Evolutionary conservation across 2,888 invertebrate species (phyloP), one percentile per base, ranked within the genome.

Genomic region (Eubasilissa splendida): DNA sequence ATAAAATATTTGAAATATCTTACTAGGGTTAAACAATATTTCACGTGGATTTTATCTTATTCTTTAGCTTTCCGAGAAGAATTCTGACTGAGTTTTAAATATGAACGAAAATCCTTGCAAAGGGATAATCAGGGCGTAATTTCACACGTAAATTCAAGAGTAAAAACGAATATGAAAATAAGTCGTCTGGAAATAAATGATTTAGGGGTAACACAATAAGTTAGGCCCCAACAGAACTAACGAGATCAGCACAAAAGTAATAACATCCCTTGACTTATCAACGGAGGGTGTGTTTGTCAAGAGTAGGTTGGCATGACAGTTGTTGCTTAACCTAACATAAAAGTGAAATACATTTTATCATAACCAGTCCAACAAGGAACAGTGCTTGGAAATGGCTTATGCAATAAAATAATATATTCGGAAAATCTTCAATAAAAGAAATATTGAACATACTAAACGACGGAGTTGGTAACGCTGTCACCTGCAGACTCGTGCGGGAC

Each of bases 211-310:
- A 58, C 4, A 4, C 42, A 31, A 33, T 73, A 56, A 73, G 56
- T 73, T 73, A 33, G 71, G 71, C n/a, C 42, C 54, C 42, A 22
- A 31, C 12, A 33, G n/a, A 73, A 58, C 71, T 73, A 73, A 73
- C 71, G 56, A 56, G 56, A 73, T 73, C 71, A 73, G 71, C 71
- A 58, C 54, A 56, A 73, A 73, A 73, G 71, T n/a, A 56, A 73
- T 58, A 70, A 56, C 33, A 22, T n/a, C 31, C 22, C 10, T 12
- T 31, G 33, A 65, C 71, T n/a, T 56, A 73, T 73, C 71, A 9
- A n/a, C 14, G 52, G 22, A 11, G 70, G 54, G 53, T 53, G 14
- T 22, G 66, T 14, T 68, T 70, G 22, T 52, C 52, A 70, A 14
- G 14, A 54, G 14, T 70, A n/a, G 22, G 22, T 42, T 42, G 9